A percentile compares a stretch with the other conserved stretches of the same genome.
Conservation (phyloP, 2,113 vertebrate species). For the Callionymus lyra region DNA sequence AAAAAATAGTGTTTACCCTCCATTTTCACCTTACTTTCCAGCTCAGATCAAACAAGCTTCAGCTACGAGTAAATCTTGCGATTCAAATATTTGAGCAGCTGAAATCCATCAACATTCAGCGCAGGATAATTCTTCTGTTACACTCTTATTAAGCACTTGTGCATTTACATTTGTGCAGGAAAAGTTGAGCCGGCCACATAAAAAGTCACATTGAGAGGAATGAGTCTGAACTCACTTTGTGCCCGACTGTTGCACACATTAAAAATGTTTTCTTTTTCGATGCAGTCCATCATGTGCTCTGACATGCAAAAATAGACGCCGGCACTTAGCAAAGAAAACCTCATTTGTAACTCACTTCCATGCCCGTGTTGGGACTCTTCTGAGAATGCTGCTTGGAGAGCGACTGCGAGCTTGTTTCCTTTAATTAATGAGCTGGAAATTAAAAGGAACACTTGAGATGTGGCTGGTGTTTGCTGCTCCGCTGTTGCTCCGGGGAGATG, state of each 20-base stretch:
- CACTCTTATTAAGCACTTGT: conserved; percentile 37
- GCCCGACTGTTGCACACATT: conserved; percentile 49
- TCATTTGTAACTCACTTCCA: conserved; percentile 59
- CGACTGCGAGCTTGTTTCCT: conserved; percentile 58
- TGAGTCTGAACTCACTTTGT: too few relatives aligned
- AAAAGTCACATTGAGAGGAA: conserved; percentile 28
- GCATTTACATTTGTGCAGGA: conserved; percentile 36
- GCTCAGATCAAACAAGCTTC: too few relatives aligned
- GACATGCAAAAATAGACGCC: conserved; percentile 68
- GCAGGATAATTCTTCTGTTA: conserved; percentile 35
- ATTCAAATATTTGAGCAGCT: conserved; percentile 2
- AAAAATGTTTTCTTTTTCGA: conserved; percentile 55
- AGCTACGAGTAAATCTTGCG: too few relatives aligned
- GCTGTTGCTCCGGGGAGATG: too few relatives aligned
- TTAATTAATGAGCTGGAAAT: conserved; percentile 66
- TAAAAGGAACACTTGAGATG: conserved; percentile 62
- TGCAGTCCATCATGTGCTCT: conserved; percentile 64
- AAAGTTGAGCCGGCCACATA: conserved; percentile 18
- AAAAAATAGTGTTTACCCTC: too few relatives aligned
- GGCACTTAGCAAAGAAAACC: conserved; percentile 73
- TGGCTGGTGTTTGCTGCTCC: conserved; percentile 21
- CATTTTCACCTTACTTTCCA: too few relatives aligned
- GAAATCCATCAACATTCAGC: conserved; percentile 27
- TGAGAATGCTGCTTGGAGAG: conserved; percentile 48
- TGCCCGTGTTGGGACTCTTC: conserved; percentile 52